A percentile compares a stretch with the other conserved stretches of the same genome.
Evolutionary conservation across 2,113 vertebrate genomes (phyloP).

Genomic region (Micromys minutus): DNA sequence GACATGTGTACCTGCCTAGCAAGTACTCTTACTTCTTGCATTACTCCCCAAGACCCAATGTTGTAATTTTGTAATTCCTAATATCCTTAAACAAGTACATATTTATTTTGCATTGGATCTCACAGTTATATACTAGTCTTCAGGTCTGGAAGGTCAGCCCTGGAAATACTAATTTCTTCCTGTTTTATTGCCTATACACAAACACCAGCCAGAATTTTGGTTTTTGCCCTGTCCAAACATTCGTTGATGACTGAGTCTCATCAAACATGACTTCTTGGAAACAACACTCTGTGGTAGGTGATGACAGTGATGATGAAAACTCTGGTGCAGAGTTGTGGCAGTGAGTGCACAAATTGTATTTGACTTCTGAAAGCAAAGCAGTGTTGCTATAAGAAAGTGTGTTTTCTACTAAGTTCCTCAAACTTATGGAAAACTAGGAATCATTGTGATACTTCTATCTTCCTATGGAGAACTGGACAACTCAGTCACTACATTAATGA

Average conservation of each 20-base stretch:
- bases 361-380: neutral
- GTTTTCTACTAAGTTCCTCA: slow-evolving; percentile 31
- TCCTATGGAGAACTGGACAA: neutral
- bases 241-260: neutral
- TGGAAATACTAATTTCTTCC: neutral
- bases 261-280: neutral
- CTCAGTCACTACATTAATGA: neutral
- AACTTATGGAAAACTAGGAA: slow-evolving; percentile 13
- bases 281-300: neutral
- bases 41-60: neutral
- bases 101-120: neutral
- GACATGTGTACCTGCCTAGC: neutral
- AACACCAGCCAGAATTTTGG: neutral
- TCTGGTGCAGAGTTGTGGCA: neutral
- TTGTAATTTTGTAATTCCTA: neutral
- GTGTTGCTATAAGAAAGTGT: neutral
- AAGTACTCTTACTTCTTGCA: neutral
- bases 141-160: neutral
- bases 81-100: neutral
- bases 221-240: neutral
- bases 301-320: neutral
- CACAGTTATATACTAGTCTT: neutral
- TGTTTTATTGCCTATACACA: neutral
- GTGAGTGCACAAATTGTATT: neutral
- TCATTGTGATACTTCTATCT: neutral